Evolutionary conservation across 2,113 vertebrate genomes (phyloP).

Genomic region (Theristicus caerulescens): DNA sequence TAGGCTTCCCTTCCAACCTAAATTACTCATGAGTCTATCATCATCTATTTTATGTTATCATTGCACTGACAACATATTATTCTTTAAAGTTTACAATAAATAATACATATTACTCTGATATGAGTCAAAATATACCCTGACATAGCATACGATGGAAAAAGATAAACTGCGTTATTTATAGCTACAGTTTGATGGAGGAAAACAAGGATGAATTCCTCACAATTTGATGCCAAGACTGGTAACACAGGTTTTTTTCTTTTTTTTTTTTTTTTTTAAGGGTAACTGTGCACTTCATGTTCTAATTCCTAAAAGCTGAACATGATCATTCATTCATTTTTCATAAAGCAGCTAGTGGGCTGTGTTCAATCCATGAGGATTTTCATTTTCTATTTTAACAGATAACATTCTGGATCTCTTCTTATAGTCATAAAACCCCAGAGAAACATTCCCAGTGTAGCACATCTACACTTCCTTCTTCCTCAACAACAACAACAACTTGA

Average conservation of each 20-base stretch:
- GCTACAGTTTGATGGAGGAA: not conserved
- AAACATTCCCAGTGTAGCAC: not conserved
- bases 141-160: not conserved
- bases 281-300: not conserved
- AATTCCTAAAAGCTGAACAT: not conserved
- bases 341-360: not conserved
- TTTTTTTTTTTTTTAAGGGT: not conserved
- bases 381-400: not conserved
- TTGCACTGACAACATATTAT: not conserved
- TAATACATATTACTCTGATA: not conserved
- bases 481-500: not conserved
- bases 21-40: not conserved
- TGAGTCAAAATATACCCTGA: not conserved
- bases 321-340: not conserved
- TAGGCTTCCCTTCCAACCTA: not conserved
- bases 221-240: not conserved
- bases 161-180: not conserved
- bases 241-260: not conserved
- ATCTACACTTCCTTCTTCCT: not conserved
- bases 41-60: not conserved
- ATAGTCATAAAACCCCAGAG: not conserved
- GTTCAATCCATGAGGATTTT: not conserved
- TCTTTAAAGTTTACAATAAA: not conserved
- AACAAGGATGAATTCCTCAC: not conserved
- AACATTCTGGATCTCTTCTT: not conserved